Evolutionary conservation across 1,140 invertebrate genomes (phyloP).

Genomic region (Theocolax elegans): DNA sequence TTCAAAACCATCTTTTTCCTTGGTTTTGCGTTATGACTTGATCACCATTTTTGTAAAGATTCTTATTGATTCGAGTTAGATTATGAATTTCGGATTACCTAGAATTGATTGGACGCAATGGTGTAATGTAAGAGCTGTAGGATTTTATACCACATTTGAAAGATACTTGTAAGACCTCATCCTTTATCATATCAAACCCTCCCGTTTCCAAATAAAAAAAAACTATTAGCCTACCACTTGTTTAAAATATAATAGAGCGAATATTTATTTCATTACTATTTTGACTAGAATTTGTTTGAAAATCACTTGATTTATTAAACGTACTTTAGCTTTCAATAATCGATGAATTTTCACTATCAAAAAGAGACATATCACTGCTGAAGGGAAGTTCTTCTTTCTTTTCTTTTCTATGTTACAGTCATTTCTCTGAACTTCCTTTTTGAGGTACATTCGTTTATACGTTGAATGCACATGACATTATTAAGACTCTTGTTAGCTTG

Average conservation of each 20-base stretch:
- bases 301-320: not conserved
- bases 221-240: not conserved
- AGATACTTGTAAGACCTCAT: constrained; percentile 7
- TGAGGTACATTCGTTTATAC: constrained; percentile 17
- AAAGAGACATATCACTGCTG: constrained; percentile 20
- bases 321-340: not conserved
- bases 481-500: too few species aligned
- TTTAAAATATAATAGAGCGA: not conserved
- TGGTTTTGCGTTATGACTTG: not conserved
- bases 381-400: constrained; percentile 10
- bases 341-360: constrained; percentile 1
- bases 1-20: not conserved
- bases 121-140: not conserved
- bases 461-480: too few species aligned
- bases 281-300: not conserved
- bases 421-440: not conserved
- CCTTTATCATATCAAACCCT: not conserved
- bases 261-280: not conserved
- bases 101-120: not conserved
- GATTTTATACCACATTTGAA: not conserved
- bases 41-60: not conserved
- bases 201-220: constrained; percentile 4
- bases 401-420: not conserved
- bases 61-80: constrained; percentile 3
- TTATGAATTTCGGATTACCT: not conserved